These are phyloP conservation scores for Acestrorhynchus altus DNA, from an alignment of 2,797 vertebrate genomes.

Conservation along the genomic window DNA sequence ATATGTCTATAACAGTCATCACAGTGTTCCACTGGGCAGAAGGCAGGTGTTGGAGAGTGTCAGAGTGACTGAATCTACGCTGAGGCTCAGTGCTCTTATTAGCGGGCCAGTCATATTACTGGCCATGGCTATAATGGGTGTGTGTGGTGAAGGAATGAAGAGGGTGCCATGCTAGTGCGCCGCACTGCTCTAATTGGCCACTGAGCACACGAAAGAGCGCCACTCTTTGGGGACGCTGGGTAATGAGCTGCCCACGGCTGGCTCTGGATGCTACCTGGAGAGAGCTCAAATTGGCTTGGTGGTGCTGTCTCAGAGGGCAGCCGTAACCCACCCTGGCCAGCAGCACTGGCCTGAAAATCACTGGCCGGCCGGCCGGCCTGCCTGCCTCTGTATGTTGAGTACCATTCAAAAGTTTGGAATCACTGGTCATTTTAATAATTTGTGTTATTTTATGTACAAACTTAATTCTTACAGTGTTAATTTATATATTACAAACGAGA, in stretches of 20 bases:
- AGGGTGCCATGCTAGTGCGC: not conserved
- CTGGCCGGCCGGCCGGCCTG: not conserved
- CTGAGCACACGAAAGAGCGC: constrained; percentile 32
- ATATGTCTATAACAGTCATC: constrained; percentile 31
- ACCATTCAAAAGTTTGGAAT: not conserved
- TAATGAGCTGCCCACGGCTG: constrained; percentile 35
- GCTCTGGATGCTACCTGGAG: constrained; percentile 31
- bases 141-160: constrained; percentile 37
- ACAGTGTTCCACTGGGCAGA: constrained; percentile 8
- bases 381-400: constrained; percentile 11
- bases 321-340: constrained; percentile 13
- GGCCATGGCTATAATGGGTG: constrained; percentile 41
- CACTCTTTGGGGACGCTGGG: constrained; percentile 48
- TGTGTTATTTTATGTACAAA: not conserved
- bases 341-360: constrained; percentile 46
- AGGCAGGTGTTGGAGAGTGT: constrained; percentile 40
- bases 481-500: no score
- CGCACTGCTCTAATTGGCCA: constrained; percentile 54
- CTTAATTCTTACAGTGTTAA: no score
- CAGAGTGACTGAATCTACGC: constrained; percentile 33
- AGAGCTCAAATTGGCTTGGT: constrained; percentile 42
- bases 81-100: constrained; percentile 42
- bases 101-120: constrained; percentile 30
- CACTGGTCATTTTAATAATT: not conserved
- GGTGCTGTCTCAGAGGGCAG: constrained; percentile 34